A percentile compares a stretch with the other conserved stretches of the same genome.
phyloP scores from a whole-genome alignment of 2,888 invertebrate genomes.

The Dolichopus griseipennis region DNA sequence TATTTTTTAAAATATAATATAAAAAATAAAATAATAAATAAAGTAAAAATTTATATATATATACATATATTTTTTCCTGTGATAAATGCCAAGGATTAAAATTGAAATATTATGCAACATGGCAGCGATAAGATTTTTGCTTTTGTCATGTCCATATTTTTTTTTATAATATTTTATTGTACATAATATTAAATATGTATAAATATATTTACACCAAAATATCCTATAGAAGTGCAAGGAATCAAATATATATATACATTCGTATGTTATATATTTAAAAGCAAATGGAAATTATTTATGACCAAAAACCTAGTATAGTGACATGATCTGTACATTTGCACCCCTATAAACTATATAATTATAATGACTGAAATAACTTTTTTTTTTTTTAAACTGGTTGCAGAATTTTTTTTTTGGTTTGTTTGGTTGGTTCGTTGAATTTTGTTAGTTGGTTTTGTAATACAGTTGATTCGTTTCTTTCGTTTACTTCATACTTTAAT shows the following conservation, averaged over 20 bases:
- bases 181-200: not conserved
- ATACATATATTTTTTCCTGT: not conserved
- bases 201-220: no score
- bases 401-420: no score
- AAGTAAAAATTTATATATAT: not conserved
- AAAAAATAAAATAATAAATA: not conserved
- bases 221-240: no score
- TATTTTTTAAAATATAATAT: not conserved
- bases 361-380: no score
- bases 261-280: not conserved
- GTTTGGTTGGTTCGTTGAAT: no score
- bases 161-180: not conserved
- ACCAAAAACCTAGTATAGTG: not conserved
- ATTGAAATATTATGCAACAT: slow-evolving; percentile 6
- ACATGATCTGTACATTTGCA: not conserved
- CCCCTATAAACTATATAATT: not conserved
- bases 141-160: not conserved
- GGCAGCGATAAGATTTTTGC: not conserved
- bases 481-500: no score
- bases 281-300: not conserved
- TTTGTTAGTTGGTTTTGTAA: no score
- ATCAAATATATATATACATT: not conserved
- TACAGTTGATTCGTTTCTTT: no score
- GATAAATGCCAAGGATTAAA: slow-evolving; percentile 3
- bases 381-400: no score